Conservation (phyloP, 2,888 invertebrate genomes). For the Eubasilissa splendida region DNA sequence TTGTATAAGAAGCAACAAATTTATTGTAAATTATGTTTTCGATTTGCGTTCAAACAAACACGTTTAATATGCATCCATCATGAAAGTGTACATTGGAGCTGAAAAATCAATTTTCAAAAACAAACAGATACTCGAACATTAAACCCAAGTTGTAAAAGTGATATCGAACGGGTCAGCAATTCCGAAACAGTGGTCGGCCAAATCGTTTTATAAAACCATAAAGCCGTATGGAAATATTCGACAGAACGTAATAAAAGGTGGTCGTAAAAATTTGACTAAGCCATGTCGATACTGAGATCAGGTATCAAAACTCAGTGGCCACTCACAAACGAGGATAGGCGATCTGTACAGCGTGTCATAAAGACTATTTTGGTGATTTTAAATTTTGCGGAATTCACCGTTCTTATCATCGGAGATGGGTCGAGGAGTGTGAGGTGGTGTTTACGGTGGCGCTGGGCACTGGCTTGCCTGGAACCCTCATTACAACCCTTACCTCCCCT, state of each 20-base stretch:
- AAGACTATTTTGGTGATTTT: background rate
- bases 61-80: too few relatives aligned
- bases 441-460: conserved; percentile 3
- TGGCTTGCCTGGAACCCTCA: conserved; percentile 28
- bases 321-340: too few relatives aligned
- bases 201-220: conserved; percentile 38
- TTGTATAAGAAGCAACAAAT: too few relatives aligned
- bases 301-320: background rate
- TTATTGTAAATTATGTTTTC: too few relatives aligned
- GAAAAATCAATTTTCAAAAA: background rate
- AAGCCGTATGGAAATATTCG: conserved; percentile 39
- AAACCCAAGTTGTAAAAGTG: conserved; percentile 29
- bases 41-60: too few relatives aligned
- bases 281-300: background rate
- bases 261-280: conserved; percentile 33
- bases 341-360: background rate
- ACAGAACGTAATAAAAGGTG: conserved; percentile 36
- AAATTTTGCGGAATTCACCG: background rate
- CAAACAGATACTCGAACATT: background rate
- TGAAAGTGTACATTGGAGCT: too few relatives aligned
- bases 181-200: conserved; percentile 24
- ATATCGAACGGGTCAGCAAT: conserved; percentile 31
- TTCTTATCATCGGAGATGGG: conserved; percentile 5
- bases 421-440: conserved; percentile 13
- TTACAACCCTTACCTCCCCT: conserved; percentile 18